Percentiles rank a stretch among this genome's conserved stretches.
phyloP scores from a whole-genome alignment of 2,113 vertebrate genomes.

The Bostrychus sinensis region DNA sequence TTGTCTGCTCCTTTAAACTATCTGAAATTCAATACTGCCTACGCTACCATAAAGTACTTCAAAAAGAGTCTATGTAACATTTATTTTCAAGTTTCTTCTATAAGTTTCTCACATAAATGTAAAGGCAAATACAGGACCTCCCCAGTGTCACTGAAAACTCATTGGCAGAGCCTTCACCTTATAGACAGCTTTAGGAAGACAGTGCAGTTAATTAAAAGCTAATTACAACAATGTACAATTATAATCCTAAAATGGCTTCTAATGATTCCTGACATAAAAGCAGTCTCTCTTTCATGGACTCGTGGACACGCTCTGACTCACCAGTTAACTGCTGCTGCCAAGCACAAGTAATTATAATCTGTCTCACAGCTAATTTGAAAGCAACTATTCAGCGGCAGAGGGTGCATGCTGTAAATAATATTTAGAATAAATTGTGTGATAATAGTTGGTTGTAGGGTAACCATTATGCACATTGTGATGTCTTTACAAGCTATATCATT shows the following conservation, averaged over 20 bases:
- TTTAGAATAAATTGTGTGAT: neutral
- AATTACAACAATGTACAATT: neutral
- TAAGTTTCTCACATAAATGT: too few relatives aligned
- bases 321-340: neutral
- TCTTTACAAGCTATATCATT: neutral
- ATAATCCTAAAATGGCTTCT: neutral
- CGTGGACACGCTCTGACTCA: neutral
- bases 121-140: too few relatives aligned
- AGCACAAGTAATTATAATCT: slow-evolving; percentile 6
- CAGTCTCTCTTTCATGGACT: neutral
- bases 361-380: neutral
- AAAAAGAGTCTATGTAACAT: too few relatives aligned
- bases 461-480: neutral
- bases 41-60: too few relatives aligned
- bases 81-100: too few relatives aligned
- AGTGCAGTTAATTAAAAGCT: slow-evolving; percentile 3
- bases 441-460: neutral
- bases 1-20: too few relatives aligned
- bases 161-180: neutral
- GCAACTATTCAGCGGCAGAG: neutral
- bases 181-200: neutral
- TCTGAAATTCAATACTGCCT: too few relatives aligned
- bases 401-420: neutral
- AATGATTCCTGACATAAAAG: neutral
- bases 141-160: neutral